These are phyloP conservation scores for Lasioglossum calceatum DNA, from an alignment of 2,888 invertebrate species.

Conservation along the genomic window DNA sequence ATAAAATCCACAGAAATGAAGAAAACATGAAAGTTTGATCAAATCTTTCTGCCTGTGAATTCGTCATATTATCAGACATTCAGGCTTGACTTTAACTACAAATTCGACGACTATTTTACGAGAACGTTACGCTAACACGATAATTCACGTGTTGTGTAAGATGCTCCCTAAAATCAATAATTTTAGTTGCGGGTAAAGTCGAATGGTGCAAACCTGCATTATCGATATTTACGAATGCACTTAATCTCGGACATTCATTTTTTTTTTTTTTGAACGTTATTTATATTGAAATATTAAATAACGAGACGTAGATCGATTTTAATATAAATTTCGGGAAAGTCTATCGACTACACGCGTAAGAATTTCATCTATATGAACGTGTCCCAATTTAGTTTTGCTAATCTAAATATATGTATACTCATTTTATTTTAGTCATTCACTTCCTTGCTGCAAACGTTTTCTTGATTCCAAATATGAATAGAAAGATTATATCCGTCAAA, in stretches of 20 bases:
- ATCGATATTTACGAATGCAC: conserved; percentile 49
- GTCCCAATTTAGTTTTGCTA: conserved; percentile 8
- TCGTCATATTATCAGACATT: conserved; percentile 47
- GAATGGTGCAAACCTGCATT: conserved; percentile 58
- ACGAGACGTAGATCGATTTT: background rate
- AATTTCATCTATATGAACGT: conserved; percentile 3
- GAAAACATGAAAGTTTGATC: conserved; percentile 25
- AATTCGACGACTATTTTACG: conserved; percentile 36
- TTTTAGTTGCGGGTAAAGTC: conserved; percentile 74
- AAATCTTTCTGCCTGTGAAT: conserved; percentile 1
- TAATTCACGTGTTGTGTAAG: conserved; percentile 56
- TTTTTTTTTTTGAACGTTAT: background rate
- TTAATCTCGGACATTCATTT: conserved; percentile 6
- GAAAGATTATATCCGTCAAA: background rate
- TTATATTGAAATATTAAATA: background rate
- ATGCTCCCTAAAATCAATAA: conserved; percentile 74
- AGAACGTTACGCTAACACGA: conserved; percentile 41
- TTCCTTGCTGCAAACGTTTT: conserved; percentile 4
- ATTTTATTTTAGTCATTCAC: conserved; percentile 14
- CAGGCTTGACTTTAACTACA: conserved; percentile 22
- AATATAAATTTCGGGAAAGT: conserved; percentile 1
- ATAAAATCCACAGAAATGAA: conserved; percentile 28
- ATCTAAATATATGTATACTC: conserved; percentile 14
- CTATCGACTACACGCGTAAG: background rate
- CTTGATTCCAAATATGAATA: conserved; percentile 6